phyloP scores from a whole-genome alignment of 1,140 invertebrate genomes.

The Periplaneta americana region DNA sequence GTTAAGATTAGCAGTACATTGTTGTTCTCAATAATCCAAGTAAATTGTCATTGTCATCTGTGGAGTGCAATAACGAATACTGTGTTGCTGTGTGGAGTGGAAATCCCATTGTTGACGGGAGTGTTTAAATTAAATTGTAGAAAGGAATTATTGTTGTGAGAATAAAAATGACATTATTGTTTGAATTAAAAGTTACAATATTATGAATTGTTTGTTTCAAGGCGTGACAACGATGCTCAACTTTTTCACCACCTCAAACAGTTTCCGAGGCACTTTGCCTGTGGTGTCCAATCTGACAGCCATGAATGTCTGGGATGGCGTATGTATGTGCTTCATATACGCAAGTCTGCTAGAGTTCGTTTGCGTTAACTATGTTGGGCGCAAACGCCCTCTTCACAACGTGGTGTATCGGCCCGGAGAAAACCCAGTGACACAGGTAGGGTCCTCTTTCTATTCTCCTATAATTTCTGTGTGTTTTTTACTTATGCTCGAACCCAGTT shows the following conservation, averaged over 20 bases:
- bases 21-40: no score
- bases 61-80: no score
- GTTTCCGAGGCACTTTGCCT: slow-evolving; percentile 81
- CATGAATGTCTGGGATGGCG: slow-evolving; percentile 95
- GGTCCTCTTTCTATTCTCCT: slow-evolving; percentile 14
- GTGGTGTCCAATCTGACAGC: slow-evolving; percentile 90
- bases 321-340: slow-evolving; percentile 96
- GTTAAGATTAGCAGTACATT: no score
- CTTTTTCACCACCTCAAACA: slow-evolving; percentile 92
- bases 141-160: no score
- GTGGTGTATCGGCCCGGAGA: slow-evolving; percentile 83
- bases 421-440: slow-evolving; percentile 85
- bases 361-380: slow-evolving; percentile 89
- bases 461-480: background rate
- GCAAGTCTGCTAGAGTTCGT: slow-evolving; percentile 90
- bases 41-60: no score
- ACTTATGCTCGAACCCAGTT: no score
- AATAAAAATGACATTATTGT: no score
- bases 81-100: no score
- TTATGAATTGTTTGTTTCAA: slow-evolving; percentile 36
- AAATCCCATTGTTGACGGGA: no score
- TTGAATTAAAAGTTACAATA: no score
- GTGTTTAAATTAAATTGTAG: no score
- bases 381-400: slow-evolving; percentile 83
- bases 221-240: slow-evolving; percentile 96